Evolutionary conservation across 1,140 invertebrate genomes (phyloP).

Genomic region (Drosophila nigromelanica): DNA sequence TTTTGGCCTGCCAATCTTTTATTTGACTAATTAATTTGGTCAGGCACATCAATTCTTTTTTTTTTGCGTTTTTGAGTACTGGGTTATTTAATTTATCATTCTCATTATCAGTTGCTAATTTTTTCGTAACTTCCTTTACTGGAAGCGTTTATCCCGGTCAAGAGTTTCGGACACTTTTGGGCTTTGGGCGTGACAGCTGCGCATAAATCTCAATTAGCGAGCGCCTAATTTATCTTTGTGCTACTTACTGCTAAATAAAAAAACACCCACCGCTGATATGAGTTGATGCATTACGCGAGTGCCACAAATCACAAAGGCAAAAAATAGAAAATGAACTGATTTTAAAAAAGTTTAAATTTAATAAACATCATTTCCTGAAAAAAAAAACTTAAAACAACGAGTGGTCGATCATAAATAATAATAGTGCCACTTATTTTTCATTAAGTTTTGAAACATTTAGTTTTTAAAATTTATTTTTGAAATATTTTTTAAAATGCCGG

Average conservation of each 20-base stretch:
- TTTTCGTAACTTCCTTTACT: constrained; percentile 34
- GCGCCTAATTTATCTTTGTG: constrained; percentile 42
- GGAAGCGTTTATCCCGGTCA: constrained; percentile 1
- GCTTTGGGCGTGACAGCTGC: constrained; percentile 2
- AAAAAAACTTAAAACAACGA: background rate
- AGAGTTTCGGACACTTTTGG: constrained; percentile 5
- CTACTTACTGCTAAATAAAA: constrained; percentile 16
- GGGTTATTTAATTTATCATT: constrained; percentile 65
- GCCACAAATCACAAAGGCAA: background rate
- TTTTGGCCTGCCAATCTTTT: constrained; percentile 6
- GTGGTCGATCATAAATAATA: background rate
- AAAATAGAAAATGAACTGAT: no score
- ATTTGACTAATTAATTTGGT: constrained; percentile 28
- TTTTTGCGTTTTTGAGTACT: constrained; percentile 14
- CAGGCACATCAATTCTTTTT: constrained; percentile 15
- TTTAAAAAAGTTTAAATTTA: background rate
- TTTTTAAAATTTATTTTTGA: background rate
- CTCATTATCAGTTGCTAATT: constrained; percentile 59
- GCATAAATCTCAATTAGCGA: constrained; percentile 52
- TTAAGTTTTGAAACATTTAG: background rate
- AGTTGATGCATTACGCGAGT: constrained; percentile 6
- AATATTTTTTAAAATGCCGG: constrained; percentile 2
- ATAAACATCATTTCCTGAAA: background rate
- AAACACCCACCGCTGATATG: constrained; percentile 17
- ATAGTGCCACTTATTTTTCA: background rate